Evolutionary conservation across 30 jellyfish, hydroid and myxozoan genomes (phyloP).

Genomic region (Aurelia coerulea): DNA sequence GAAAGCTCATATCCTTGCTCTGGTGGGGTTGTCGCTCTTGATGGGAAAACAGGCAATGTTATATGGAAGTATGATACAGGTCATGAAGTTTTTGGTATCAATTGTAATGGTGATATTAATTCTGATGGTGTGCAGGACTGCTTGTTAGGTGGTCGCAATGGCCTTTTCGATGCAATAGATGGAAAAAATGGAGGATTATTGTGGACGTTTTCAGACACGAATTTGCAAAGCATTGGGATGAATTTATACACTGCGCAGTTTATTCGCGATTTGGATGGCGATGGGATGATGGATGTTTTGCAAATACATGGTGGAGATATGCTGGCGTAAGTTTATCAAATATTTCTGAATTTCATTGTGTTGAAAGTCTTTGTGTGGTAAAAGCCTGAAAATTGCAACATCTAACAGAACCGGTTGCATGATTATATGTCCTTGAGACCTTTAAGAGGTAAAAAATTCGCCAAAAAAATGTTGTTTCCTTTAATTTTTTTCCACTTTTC

Average conservation of each 20-base stretch:
- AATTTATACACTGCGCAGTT: slow-evolving; percentile 88
- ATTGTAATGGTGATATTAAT: slow-evolving; percentile 88
- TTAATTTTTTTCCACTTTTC: no score
- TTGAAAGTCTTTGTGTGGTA: background rate
- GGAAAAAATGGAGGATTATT: slow-evolving; percentile 75
- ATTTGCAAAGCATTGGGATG: slow-evolving; percentile 28
- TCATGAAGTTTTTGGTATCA: slow-evolving; percentile 76
- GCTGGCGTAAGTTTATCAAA: slow-evolving; percentile 66
- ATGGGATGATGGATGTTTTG: slow-evolving; percentile 83
- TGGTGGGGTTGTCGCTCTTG: slow-evolving; percentile 86
- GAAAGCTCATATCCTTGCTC: slow-evolving; percentile 52
- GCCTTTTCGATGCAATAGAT: slow-evolving; percentile 85
- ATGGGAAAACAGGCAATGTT: slow-evolving; percentile 83
- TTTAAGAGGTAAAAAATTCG: no score
- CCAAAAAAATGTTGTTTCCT: no score
- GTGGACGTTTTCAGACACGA: slow-evolving; percentile 72
- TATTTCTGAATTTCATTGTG: background rate
- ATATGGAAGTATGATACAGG: slow-evolving; percentile 75
- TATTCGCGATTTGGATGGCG: slow-evolving; percentile 78
- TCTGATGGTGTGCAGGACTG: slow-evolving; percentile 90
- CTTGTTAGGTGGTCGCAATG: slow-evolving; percentile 86
- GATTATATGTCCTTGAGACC: no score
- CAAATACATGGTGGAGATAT: slow-evolving; percentile 94
- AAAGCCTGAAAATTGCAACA: no score
- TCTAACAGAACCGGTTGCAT: no score